phyloP scores from a whole-genome alignment of 1,140 invertebrate genomes.

The Drosophila aff. region DNA sequence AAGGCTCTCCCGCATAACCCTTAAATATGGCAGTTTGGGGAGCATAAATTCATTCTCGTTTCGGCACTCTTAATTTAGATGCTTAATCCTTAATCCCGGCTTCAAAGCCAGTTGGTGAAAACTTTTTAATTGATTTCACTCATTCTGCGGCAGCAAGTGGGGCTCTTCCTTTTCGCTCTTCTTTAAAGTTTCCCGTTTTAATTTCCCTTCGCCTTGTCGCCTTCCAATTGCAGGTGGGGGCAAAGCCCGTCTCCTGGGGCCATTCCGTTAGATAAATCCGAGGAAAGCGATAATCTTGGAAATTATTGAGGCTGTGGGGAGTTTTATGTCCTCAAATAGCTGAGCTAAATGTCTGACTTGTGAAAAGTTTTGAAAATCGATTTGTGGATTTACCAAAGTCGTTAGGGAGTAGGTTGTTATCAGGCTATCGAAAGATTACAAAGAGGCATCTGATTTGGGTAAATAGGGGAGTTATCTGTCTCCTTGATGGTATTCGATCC shows the following conservation, averaged over 20 bases:
- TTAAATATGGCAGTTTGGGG: slow-evolving; percentile 22
- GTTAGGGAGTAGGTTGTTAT: not conserved
- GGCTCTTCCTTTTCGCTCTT: slow-evolving; percentile 14
- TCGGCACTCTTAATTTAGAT: slow-evolving; percentile 58
- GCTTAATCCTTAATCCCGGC: slow-evolving; percentile 69
- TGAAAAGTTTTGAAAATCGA: slow-evolving; percentile 11
- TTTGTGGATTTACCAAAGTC: slow-evolving; percentile 5
- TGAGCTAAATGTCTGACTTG: slow-evolving; percentile 20
- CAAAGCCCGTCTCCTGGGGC: slow-evolving; percentile 1
- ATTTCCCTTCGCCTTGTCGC: slow-evolving; percentile 53
- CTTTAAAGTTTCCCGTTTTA: slow-evolving; percentile 11
- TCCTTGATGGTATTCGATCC: not conserved
- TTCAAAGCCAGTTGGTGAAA: slow-evolving; percentile 51
- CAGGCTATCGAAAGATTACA: not conserved
- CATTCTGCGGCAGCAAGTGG: slow-evolving; percentile 34
- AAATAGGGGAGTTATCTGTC: not conserved
- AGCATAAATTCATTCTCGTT: slow-evolving; percentile 34
- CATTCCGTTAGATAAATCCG: slow-evolving; percentile 19
- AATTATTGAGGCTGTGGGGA: slow-evolving; percentile 9
- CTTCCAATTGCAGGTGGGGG: not conserved
- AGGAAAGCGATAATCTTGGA: slow-evolving; percentile 4
- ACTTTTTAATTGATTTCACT: slow-evolving; percentile 78
- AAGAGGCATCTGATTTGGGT: not conserved
- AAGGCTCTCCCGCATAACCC: slow-evolving; percentile 50
- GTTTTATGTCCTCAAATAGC: slow-evolving; percentile 15